phyloP scores from a whole-genome alignment of 2,888 invertebrate species.

The Mesoligia furuncula region DNA sequence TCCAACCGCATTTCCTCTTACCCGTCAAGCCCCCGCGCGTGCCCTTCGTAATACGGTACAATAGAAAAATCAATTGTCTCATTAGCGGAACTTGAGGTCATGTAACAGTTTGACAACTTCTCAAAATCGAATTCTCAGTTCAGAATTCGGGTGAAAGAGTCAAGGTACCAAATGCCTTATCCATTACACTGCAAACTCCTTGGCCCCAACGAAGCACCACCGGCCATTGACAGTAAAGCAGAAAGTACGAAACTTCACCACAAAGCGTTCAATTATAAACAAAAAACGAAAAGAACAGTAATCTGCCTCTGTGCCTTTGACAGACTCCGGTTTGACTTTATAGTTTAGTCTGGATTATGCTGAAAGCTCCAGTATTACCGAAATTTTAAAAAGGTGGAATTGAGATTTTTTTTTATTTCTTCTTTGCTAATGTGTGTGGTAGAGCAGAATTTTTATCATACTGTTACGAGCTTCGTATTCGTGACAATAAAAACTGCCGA shows the following conservation, averaged over 20 bases:
- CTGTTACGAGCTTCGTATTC: no score
- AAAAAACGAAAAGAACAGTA: slow-evolving; percentile 82
- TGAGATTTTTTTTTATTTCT: neutral
- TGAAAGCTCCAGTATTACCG: slow-evolving; percentile 6
- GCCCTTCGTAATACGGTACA: no score
- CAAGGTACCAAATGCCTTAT: slow-evolving; percentile 23
- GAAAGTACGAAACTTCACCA: slow-evolving; percentile 72
- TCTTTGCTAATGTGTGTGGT: neutral
- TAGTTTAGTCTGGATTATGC: slow-evolving; percentile 64
- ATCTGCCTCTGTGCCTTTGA: slow-evolving; percentile 78
- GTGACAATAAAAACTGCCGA: no score
- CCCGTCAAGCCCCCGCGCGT: no score
- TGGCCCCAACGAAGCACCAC: slow-evolving; percentile 45
- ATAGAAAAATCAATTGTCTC: no score
- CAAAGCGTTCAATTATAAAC: slow-evolving; percentile 84
- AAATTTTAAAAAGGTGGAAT: slow-evolving; percentile 3
- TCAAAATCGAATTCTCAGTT: neutral
- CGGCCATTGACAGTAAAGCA: slow-evolving; percentile 77
- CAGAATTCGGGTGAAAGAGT: neutral
- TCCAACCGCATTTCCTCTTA: no score
- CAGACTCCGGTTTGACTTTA: slow-evolving; percentile 71
- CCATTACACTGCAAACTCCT: slow-evolving; percentile 2
- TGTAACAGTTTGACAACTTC: neutral
- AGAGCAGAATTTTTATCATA: neutral
- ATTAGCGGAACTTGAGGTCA: no score